Conservation (phyloP, 1,140 invertebrate genomes). For the Penaeus chinensis region DNA sequence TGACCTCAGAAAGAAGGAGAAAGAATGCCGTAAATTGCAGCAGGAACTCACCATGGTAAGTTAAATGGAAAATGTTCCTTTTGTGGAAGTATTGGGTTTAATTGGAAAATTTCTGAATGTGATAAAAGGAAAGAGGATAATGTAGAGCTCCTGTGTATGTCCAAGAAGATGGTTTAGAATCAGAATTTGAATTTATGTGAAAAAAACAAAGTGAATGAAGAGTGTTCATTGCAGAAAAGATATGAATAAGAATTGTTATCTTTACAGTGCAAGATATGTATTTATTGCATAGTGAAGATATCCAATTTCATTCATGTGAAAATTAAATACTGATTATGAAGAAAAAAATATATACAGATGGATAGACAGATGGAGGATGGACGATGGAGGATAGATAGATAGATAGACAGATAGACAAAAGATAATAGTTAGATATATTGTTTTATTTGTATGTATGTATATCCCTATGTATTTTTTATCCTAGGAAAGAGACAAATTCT, state of each 20-base stretch:
- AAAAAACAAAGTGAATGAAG: no score
- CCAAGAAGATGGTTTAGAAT: no score
- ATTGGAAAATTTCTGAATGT: no score
- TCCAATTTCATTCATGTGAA: not conserved
- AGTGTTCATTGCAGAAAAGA: no score
- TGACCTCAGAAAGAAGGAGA: slow-evolving; percentile 90
- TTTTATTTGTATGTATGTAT: slow-evolving; percentile 5
- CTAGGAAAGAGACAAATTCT: slow-evolving; percentile 90
- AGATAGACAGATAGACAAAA: no score
- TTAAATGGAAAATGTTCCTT: slow-evolving; percentile 56
- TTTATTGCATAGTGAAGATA: not conserved
- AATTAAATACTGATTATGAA: no score
- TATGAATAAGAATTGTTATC: no score
- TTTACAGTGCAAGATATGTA: no score
- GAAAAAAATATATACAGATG: not conserved
- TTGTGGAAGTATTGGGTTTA: not conserved
- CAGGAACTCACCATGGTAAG: slow-evolving; percentile 89
- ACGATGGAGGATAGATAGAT: no score
- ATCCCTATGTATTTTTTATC: slow-evolving; percentile 49
- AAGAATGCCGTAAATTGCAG: slow-evolving; percentile 93
- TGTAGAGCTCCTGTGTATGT: no score
- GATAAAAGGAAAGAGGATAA: no score
- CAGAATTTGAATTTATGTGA: no score
- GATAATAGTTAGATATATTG: not conserved
- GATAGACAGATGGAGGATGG: not conserved